Conservation (phyloP, 2,888 invertebrate genomes). For the Acronicta leporina region DNA sequence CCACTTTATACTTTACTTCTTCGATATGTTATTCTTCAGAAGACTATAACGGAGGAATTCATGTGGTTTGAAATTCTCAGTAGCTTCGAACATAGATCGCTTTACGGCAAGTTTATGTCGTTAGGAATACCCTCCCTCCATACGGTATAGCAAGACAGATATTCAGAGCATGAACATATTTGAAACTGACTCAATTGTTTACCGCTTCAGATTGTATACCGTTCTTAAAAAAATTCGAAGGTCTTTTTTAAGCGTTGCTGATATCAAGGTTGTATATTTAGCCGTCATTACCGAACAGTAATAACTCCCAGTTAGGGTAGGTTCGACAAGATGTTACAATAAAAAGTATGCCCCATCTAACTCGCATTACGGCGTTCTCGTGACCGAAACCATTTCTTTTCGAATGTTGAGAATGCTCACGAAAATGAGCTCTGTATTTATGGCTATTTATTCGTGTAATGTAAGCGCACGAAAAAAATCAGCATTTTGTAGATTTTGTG, state of each 20-base stretch:
- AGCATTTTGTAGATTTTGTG: slow-evolving; percentile 61
- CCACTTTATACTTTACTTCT: too few relatives aligned
- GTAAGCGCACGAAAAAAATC: slow-evolving; percentile 68
- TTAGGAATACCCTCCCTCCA: too few relatives aligned
- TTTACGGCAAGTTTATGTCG: too few relatives aligned
- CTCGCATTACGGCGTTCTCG: slow-evolving; percentile 78
- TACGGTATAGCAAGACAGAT: too few relatives aligned
- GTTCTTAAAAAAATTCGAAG: slow-evolving; percentile 68
- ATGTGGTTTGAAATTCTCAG: too few relatives aligned
- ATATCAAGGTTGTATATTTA: slow-evolving; percentile 75
- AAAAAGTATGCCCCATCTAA: slow-evolving; percentile 78
- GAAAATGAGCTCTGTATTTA: slow-evolving; percentile 81
- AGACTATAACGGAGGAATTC: too few relatives aligned
- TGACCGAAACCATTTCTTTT: slow-evolving; percentile 81
- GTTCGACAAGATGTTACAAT: slow-evolving; percentile 79
- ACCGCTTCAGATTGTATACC: slow-evolving; percentile 21
- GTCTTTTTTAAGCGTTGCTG: slow-evolving; percentile 59
- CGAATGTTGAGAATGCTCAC: slow-evolving; percentile 76
- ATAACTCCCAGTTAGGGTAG: slow-evolving; percentile 77
- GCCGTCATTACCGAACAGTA: slow-evolving; percentile 70
- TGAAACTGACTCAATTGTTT: too few relatives aligned
- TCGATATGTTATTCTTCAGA: too few relatives aligned
- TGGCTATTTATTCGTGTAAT: slow-evolving; percentile 70
- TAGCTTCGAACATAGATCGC: too few relatives aligned
- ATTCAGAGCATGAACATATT: too few relatives aligned